Conservation (phyloP, 2,797 vertebrate species). For the Prionace glauca region DNA sequence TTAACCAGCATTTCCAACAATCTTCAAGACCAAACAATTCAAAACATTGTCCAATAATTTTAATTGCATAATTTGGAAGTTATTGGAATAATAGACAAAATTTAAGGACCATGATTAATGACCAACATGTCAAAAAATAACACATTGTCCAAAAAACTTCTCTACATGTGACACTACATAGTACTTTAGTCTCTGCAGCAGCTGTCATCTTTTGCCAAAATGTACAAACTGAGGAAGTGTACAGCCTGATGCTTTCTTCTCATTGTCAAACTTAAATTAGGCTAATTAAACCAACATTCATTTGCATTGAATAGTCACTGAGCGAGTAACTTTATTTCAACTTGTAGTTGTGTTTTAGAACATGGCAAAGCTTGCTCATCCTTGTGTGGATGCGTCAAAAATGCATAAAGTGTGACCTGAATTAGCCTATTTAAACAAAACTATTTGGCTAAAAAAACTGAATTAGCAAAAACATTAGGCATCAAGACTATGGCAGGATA, state of each 20-base stretch:
- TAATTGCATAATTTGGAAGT: background rate
- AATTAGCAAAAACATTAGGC: too few species aligned
- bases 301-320: background rate
- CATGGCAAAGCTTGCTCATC: background rate
- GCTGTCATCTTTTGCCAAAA: too few species aligned
- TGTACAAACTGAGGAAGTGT: background rate
- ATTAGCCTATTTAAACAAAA: background rate
- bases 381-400: background rate
- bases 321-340: background rate
- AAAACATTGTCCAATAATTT: background rate
- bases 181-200: too few species aligned
- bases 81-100: background rate
- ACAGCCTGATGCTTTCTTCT: background rate
- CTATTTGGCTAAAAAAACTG: too few species aligned
- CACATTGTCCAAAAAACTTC: too few species aligned
- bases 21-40: background rate
- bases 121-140: too few species aligned
- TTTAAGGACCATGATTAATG: background rate
- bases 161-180: too few species aligned
- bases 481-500: too few species aligned
- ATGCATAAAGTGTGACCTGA: background rate
- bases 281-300: background rate
- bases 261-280: background rate
- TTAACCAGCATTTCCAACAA: background rate
- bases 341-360: background rate